phyloP scores from a whole-genome alignment of 2,888 invertebrate species.

The Panzeria rudis region DNA sequence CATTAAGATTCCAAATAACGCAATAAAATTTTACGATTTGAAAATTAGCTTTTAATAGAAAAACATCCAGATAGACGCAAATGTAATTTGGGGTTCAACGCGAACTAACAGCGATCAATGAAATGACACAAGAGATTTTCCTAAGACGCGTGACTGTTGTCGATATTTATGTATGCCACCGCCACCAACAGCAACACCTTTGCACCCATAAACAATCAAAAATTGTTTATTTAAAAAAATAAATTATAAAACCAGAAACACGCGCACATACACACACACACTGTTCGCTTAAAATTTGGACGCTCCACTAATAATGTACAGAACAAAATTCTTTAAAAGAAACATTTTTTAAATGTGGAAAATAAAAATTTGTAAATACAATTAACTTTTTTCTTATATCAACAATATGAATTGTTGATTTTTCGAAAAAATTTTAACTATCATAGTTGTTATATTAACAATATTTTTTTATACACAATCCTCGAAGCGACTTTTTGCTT shows the following conservation, averaged over 20 bases:
- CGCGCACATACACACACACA: slow-evolving; percentile 8
- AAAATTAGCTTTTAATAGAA: slow-evolving; percentile 67
- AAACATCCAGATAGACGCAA: slow-evolving; percentile 1
- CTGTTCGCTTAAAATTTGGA: slow-evolving; percentile 2
- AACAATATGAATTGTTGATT: too few species aligned
- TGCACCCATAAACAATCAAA: slow-evolving; percentile 67
- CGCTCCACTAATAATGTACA: too few species aligned
- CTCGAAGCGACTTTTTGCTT: too few species aligned
- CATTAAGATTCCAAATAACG: slow-evolving; percentile 61
- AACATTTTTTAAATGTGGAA: too few species aligned
- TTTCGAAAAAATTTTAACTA: too few species aligned
- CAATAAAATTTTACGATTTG: slow-evolving; percentile 68
- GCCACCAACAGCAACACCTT: slow-evolving; percentile 57
- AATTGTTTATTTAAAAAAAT: slow-evolving; percentile 70
- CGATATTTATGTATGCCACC: slow-evolving; percentile 31
- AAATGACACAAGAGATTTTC: slow-evolving; percentile 63
- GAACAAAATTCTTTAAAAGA: too few species aligned
- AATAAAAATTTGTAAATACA: too few species aligned
- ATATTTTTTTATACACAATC: too few species aligned
- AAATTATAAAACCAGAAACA: slow-evolving; percentile 52
- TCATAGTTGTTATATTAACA: too few species aligned
- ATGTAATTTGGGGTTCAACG: slow-evolving; percentile 54
- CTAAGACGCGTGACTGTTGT: slow-evolving; percentile 63
- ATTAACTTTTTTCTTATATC: too few species aligned
- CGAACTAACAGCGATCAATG: slow-evolving; percentile 50